Conservation (phyloP, 2,888 invertebrate species). For the Melanostoma mellinum region DNA sequence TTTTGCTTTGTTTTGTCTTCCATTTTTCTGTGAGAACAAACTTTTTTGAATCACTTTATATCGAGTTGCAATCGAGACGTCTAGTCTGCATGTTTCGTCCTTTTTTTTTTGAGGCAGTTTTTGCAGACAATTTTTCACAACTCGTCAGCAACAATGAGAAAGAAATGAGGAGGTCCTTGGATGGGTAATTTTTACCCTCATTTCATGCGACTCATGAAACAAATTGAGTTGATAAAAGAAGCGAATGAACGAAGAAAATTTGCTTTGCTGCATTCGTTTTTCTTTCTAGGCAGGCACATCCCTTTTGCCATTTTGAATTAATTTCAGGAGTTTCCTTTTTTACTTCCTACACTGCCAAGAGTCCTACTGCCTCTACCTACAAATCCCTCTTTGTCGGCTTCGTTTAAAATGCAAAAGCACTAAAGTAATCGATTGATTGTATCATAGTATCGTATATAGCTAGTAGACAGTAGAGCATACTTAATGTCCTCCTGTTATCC, state of each 20-base stretch:
- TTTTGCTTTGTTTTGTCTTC: not conserved
- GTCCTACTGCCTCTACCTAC: not conserved
- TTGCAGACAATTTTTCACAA: constrained; percentile 38
- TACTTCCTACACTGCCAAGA: not conserved
- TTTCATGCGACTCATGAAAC: constrained; percentile 72
- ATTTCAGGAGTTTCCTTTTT: constrained; percentile 41
- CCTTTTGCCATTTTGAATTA: constrained; percentile 70
- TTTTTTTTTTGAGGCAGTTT: constrained; percentile 14
- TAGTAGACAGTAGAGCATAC: constrained; percentile 40
- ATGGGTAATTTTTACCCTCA: constrained; percentile 49
- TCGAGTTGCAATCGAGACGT: constrained; percentile 73
- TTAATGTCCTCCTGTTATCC: constrained; percentile 61
- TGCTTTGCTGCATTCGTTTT: constrained; percentile 57
- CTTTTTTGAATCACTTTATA: constrained; percentile 55
- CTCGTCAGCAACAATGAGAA: constrained; percentile 60
- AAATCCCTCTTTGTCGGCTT: constrained; percentile 53
- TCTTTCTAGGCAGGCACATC: constrained; percentile 37
- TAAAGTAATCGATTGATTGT: constrained; percentile 71
- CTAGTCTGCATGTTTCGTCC: constrained; percentile 64
- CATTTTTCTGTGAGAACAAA: not conserved
- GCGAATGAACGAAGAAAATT: constrained; percentile 39
- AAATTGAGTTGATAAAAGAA: constrained; percentile 70
- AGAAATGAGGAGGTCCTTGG: constrained; percentile 18
- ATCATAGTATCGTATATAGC: constrained; percentile 40
- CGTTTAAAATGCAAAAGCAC: constrained; percentile 71